Evolutionary conservation across 2,113 vertebrate species (phyloP), one percentile per base, ranked within the genome.

Genomic region (Arenaria interpres): DNA sequence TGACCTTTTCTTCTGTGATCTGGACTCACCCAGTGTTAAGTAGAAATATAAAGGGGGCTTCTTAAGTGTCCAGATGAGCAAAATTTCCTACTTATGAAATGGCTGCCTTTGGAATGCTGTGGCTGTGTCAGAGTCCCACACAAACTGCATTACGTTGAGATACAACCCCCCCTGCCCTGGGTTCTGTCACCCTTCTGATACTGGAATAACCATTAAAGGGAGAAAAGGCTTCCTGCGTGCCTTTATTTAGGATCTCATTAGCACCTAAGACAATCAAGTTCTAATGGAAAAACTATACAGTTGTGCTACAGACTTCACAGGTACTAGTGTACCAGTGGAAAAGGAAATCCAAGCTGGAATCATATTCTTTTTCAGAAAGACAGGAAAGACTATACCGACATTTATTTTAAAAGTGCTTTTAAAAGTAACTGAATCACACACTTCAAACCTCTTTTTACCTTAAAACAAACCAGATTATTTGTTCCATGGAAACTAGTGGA

Each of bases 91-190:
- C 32, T 74, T 41, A 51, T 76, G 11, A 43, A 83, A 56, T 2
- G 3, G 39, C 22, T 63, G 45, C 54, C 19, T 69, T 73, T 63
- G 69, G 45, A 75, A 62, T 0, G 0, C 27, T 22, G 62, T 60
- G 32, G 19, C 37, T 1, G 0, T 12, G 15, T 20, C 20, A 56
- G 16, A 32, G 25, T 22, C 21, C 30, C 46, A 59, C 10, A 43
- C 21, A 53, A 74, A 81, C 48, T 6, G 10, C 1, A 3, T 54
- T 45, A 63, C 7, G 22, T 7, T 24, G 17, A 85, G 66, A 67
- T 39, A 24, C 53, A 91, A 59, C 9, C 30, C 7, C 30, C 5
- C 9, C 1, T 1, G 3, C 39, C 21, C 28, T 0, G 0, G 27
- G 27, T 68, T 76, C 39, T 83, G 33, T 11, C 68, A 72, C 24